Evolutionary conservation across 2,797 vertebrate genomes (phyloP).

Genomic region (Sciaenops ocellatus): DNA sequence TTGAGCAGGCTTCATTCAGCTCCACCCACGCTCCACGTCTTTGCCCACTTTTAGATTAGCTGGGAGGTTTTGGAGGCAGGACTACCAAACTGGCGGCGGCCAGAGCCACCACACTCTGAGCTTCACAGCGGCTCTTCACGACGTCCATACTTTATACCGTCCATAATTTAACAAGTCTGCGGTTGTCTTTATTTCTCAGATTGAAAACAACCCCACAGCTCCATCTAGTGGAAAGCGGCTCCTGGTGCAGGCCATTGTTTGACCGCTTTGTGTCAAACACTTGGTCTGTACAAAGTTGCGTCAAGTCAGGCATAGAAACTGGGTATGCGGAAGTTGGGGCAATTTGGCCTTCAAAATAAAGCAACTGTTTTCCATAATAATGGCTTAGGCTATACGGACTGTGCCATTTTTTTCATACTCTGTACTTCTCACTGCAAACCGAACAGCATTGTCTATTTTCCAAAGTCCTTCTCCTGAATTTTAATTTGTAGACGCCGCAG

Average conservation of each 20-base stretch:
- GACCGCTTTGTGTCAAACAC: conserved; percentile 32
- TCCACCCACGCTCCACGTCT: too few species aligned
- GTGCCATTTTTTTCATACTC: rapidly evolving
- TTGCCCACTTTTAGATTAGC: too few species aligned
- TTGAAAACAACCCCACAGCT: neutral
- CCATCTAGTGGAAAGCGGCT: conserved; percentile 19
- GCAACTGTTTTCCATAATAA: rapidly evolving
- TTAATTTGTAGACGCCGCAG: rapidly evolving
- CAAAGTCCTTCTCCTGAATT: rapidly evolving
- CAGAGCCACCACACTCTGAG: too few species aligned
- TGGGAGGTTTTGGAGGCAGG: too few species aligned
- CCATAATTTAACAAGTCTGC: too few species aligned
- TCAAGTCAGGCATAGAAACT: neutral
- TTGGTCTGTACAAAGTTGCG: neutral
- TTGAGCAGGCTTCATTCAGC: too few species aligned
- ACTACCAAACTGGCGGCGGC: too few species aligned
- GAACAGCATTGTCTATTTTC: rapidly evolving
- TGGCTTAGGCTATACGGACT: rapidly evolving
- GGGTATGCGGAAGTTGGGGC: conserved; percentile 1
- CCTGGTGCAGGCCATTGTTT: conserved; percentile 5
- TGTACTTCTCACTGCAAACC: rapidly evolving
- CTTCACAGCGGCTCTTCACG: too few species aligned
- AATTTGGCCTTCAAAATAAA: conserved; percentile 48
- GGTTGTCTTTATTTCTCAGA: neutral
- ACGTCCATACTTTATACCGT: too few species aligned